These are phyloP conservation scores for Heloderma charlesbogerti DNA, from an alignment of 2,113 vertebrate genomes.

Conservation along the genomic window DNA sequence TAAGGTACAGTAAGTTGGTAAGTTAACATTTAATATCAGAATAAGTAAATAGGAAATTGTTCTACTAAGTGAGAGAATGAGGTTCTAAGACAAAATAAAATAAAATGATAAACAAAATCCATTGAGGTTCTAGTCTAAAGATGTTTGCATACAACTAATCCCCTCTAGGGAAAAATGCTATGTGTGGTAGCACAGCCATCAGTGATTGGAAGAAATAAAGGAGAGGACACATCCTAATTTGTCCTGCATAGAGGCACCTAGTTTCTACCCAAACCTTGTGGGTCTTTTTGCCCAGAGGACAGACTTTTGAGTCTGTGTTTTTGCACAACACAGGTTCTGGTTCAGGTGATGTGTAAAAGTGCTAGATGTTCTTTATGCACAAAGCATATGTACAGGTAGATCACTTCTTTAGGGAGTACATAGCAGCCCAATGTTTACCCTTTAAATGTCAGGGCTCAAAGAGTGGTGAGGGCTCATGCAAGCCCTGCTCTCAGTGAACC, in stretches of 20 bases:
- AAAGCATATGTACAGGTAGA: background rate
- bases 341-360: background rate
- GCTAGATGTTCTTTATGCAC: background rate
- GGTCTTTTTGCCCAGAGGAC: background rate
- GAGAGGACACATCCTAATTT: too few species aligned
- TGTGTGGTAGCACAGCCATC: background rate
- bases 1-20: too few species aligned
- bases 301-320: background rate
- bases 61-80: background rate
- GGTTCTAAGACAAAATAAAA: background rate
- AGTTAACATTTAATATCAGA: background rate
- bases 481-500: too few species aligned
- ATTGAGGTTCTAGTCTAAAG: background rate
- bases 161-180: background rate
- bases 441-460: too few species aligned
- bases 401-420: background rate
- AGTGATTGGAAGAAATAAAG: background rate
- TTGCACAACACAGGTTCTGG: background rate
- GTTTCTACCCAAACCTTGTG: background rate
- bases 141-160: background rate
- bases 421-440: too few species aligned
- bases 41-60: background rate
- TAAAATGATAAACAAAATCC: background rate
- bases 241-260: background rate
- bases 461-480: too few species aligned